A percentile compares a stretch with the other conserved stretches of the same genome.
These are phyloP conservation scores for Pseudomyrmex dendroicus DNA, from an alignment of 1,140 invertebrate genomes.

Conservation along the genomic window DNA sequence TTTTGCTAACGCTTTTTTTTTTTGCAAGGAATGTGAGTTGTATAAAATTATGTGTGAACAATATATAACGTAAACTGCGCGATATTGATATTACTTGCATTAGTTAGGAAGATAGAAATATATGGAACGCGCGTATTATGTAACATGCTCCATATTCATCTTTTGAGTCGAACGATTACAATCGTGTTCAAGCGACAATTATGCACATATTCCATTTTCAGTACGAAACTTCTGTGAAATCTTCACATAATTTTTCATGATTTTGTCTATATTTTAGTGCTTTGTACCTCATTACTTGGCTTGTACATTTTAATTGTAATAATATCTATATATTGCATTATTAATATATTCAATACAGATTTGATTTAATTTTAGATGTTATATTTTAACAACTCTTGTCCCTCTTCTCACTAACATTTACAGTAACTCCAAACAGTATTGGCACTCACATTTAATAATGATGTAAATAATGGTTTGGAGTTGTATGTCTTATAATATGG, in stretches of 20 bases:
- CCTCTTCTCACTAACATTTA: neutral
- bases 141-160: constrained; percentile 15
- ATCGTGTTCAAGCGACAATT: constrained; percentile 36
- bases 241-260: neutral
- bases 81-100: constrained; percentile 12
- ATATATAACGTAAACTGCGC: constrained; percentile 8
- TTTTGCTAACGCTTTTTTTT: constrained; percentile 35
- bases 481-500: neutral
- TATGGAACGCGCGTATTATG: neutral
- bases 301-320: neutral
- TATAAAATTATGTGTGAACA: neutral
- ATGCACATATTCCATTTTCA: constrained; percentile 10
- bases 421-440: neutral
- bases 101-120: constrained; percentile 15
- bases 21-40: constrained; percentile 26
- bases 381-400: neutral
- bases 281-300: constrained; percentile 2
- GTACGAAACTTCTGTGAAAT: neutral
- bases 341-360: constrained; percentile 38
- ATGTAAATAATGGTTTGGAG: too few relatives aligned
- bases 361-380: constrained; percentile 7
- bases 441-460: too few relatives aligned
- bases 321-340: neutral
- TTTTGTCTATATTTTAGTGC: neutral
- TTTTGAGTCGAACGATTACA: constrained; percentile 4